phyloP scores from a whole-genome alignment of 2,797 vertebrate species.

The Sebastes iracundus region DNA sequence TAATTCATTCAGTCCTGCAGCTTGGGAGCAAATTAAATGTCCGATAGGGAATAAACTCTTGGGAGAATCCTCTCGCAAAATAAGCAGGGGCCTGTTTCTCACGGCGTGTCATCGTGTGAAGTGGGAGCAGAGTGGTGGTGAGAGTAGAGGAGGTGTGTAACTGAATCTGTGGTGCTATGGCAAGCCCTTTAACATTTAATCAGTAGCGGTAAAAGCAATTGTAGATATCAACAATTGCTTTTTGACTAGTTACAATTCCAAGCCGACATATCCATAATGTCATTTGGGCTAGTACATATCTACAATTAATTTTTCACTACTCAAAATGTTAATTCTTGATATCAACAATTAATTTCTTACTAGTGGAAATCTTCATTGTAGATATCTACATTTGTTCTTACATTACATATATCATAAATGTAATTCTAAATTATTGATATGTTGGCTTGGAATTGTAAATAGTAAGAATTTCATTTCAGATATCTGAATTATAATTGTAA shows the following conservation, averaged over 20 bases:
- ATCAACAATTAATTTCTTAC: too few relatives aligned
- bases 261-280: neutral
- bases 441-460: neutral
- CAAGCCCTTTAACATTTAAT: neutral
- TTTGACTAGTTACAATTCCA: neutral
- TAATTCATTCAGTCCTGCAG: conserved; percentile 25
- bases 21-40: conserved; percentile 17
- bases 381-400: neutral
- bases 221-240: neutral
- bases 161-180: conserved; percentile 3
- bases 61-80: neutral
- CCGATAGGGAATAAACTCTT: neutral
- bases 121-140: neutral
- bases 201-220: neutral
- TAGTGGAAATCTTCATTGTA: too few relatives aligned
- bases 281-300: neutral
- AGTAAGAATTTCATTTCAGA: neutral
- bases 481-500: neutral
- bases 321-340: too few relatives aligned
- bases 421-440: neutral
- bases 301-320: too few relatives aligned
- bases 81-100: neutral
- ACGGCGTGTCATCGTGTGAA: conserved; percentile 1
- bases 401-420: neutral
- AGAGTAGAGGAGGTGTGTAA: conserved; percentile 30